Evolutionary conservation across 1,140 invertebrate genomes (phyloP), one percentile per base, ranked within the genome.

Genomic region (Sinella curviseta): DNA sequence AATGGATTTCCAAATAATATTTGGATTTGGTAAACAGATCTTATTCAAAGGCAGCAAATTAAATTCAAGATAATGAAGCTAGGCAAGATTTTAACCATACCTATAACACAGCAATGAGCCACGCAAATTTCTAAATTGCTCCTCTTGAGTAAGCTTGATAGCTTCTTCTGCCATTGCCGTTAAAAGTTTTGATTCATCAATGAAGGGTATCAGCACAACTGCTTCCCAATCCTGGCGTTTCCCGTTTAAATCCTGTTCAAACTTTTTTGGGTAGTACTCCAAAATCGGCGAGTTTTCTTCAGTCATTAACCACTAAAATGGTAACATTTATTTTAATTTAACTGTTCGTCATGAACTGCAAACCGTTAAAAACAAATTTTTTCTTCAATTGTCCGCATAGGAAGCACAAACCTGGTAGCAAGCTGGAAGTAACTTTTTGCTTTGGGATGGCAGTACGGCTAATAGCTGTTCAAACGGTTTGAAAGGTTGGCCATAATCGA

Each of bases 151-250:
- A 31, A 99, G 87, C 33, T 89, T 83, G 3, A 88, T 83, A 67
- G 94, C 91, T 82, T 91, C 92, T 0, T 91, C 88, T 28, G 88
- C 86, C 92, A 98, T 97, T 0, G 95, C 95, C 81, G 89, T 87
- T 35, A 96, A 85, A 65, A 97, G 88, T 73, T 89, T 88, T 54
- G 88, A 86, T 89, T 98, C 96, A 82, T 98, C 93, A 84, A 99
- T 99, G 84, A 99, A 98, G 0, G 97, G 97, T 85, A 99, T 97
- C 0, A 99, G 88, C 8, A 99, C 96, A 0, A 99, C 93, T 30
- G 97, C 97, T 87, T 99, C 97, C 97, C 97, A 99, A 79, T 98
- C 95, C 84, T 98, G 94, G 84, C 91, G 91, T 85, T 99, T 99
- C 0, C 96, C 97, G 89, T 99, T 95, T 34, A 94, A 87, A 88